These are phyloP conservation scores for Centroberyx gerrardi DNA, from an alignment of 2,797 vertebrate species.

Conservation along the genomic window DNA sequence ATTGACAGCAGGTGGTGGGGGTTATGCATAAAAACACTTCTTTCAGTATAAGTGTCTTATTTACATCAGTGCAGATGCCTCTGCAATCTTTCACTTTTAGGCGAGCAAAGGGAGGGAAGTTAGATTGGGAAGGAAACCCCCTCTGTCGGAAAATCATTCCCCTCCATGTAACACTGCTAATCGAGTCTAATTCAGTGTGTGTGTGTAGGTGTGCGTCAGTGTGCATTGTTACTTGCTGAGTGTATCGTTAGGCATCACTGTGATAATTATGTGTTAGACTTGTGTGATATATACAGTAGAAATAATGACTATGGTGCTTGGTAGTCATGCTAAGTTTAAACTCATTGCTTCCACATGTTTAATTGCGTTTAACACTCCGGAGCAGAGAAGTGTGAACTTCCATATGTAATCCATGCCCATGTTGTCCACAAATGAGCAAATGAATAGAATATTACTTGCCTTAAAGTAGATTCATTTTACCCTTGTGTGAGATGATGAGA, in stretches of 20 bases:
- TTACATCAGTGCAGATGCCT: slow-evolving; percentile 54
- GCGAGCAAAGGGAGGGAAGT: slow-evolving; percentile 1
- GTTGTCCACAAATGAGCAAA: too few relatives aligned
- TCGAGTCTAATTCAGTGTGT: not conserved
- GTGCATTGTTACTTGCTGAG: not conserved
- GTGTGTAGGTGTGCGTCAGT: not conserved
- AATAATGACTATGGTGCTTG: slow-evolving; percentile 2
- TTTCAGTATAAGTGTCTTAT: slow-evolving; percentile 55
- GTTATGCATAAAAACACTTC: slow-evolving; percentile 63
- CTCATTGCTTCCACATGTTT: slow-evolving; percentile 11
- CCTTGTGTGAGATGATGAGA: too few relatives aligned
- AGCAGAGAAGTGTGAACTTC: not conserved
- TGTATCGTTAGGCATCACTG: not conserved
- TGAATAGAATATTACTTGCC: too few relatives aligned
- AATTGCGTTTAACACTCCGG: not conserved
- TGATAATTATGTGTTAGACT: not conserved
- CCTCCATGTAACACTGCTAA: slow-evolving; percentile 25
- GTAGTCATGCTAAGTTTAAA: not conserved
- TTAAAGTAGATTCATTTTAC: too few relatives aligned
- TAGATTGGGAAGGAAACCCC: slow-evolving; percentile 1
- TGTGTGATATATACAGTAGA: not conserved
- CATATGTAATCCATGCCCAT: not conserved
- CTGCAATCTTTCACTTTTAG: slow-evolving; percentile 25
- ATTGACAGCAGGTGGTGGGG: slow-evolving; percentile 63
- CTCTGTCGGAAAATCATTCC: slow-evolving; percentile 1